Percentiles rank a stretch among this genome's conserved stretches.
These are phyloP conservation scores for Phataginus tetradactyla DNA, from an alignment of 2,797 vertebrate genomes.

Conservation along the genomic window DNA sequence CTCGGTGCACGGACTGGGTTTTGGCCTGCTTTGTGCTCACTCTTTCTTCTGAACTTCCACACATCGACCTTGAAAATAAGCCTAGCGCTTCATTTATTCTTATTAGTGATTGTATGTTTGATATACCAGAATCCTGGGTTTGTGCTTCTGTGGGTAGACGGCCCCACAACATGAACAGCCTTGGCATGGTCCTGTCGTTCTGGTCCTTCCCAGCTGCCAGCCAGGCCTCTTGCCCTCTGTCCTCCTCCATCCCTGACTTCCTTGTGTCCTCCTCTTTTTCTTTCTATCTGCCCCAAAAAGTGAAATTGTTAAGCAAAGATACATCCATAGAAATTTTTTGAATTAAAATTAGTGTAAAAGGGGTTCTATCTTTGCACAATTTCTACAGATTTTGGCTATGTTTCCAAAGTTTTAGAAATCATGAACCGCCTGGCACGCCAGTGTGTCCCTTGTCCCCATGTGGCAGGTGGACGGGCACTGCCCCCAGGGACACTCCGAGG, in stretches of 20 bases:
- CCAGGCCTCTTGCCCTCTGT: neutral
- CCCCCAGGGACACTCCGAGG: fast-evolving
- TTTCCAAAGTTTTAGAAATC: neutral
- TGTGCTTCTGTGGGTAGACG: neutral
- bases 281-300: neutral
- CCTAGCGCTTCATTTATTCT: neutral
- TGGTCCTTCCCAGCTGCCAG: fast-evolving
- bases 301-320: neutral
- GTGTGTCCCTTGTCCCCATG: fast-evolving
- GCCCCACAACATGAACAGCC: fast-evolving
- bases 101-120: neutral
- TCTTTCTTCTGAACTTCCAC: fast-evolving
- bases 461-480: fast-evolving
- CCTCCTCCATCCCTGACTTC: neutral
- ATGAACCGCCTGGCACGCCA: neutral
- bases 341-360: neutral
- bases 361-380: neutral
- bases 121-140: neutral
- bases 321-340: neutral
- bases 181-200: fast-evolving
- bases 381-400: neutral
- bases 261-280: no score
- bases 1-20: fast-evolving
- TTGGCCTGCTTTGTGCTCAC: fast-evolving
- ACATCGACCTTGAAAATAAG: fast-evolving